phyloP scores from a whole-genome alignment of 2,888 invertebrate genomes.

The Chloroclysta siterata region DNA sequence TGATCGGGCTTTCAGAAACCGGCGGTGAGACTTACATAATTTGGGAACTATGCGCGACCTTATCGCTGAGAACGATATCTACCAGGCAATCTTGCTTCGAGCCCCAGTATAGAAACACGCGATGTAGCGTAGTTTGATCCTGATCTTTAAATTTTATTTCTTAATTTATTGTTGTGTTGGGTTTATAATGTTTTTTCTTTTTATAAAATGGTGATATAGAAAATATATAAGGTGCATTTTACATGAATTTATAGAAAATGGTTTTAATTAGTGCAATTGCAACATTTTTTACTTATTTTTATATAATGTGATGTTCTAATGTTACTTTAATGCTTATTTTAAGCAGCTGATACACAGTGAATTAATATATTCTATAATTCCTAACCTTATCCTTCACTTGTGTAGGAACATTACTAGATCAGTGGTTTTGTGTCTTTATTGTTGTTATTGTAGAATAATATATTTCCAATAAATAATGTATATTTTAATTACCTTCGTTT shows the following conservation, averaged over 20 bases:
- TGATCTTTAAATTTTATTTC: too few relatives aligned
- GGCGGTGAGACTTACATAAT: too few relatives aligned
- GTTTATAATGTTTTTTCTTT: not conserved
- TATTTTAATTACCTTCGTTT: conserved; percentile 7
- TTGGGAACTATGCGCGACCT: too few relatives aligned
- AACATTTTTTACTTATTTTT: conserved; percentile 5
- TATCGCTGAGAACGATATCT: too few relatives aligned
- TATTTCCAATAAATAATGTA: conserved; percentile 35
- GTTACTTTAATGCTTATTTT: conserved; percentile 9
- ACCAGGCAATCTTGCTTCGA: too few relatives aligned
- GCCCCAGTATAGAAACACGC: too few relatives aligned
- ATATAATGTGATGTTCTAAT: conserved; percentile 23
- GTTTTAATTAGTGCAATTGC: conserved; percentile 17
- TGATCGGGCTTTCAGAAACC: too few relatives aligned
- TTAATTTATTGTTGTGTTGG: not conserved
- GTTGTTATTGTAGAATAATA: conserved; percentile 39
- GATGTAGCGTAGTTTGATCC: too few relatives aligned
- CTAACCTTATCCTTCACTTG: not conserved
- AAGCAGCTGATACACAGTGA: too few relatives aligned
- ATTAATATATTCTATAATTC: not conserved
- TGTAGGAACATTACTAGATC: conserved; percentile 11
- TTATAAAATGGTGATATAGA: not conserved
- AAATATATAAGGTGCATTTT: not conserved
- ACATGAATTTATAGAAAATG: conserved; percentile 9
- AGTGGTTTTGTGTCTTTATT: conserved; percentile 18